Evolutionary conservation across 2,888 invertebrate species (phyloP), one percentile per base, ranked within the genome.

Genomic region (Polietes domitor): DNA sequence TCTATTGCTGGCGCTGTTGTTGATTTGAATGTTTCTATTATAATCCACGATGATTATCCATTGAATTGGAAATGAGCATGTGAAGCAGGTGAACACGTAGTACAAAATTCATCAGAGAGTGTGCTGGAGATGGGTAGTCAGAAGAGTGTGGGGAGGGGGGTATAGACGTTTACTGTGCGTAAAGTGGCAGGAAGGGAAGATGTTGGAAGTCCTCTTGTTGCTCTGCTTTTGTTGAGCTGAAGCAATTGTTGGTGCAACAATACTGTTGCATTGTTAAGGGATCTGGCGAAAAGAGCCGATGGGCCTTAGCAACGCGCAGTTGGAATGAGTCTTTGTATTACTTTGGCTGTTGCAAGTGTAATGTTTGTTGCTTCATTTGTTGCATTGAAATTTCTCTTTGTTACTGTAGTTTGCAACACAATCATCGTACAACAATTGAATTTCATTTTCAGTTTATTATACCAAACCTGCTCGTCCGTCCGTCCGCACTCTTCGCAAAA

Each of bases 1-100:
- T 4, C 15, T 75, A 32, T 50, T 37, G 28, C 21, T 24, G 53
- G 6, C 26, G 28, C 41, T 53, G 61, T 63, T 71, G 53, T 70
- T 77, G 58, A 37, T 76, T 43, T 82, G 50, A 82, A 80, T 75
- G 61, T 70, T 78, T 72, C 78, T 70, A 77, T 80, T 85, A 80
- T 86, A 80, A 87, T 87, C 88, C 88, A 88, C 88, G 89, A 89
- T 89, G 89, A 89, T 89, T 90, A 90, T 89, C 90, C 89, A 90
- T 90, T 90, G 89, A 90, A 89, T 90, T 90, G 90, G 90, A 90
- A 90, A 90, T 90, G 87, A 87, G 76, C 73, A 85, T 77, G 70
- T 80, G 85, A 85, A 82, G 70, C 73, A 79, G 75, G 76, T 73
- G 68, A 70, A 78, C 73, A 76, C 73, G 75, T 78, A 53, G 41